Percentiles rank a stretch among this genome's conserved stretches.
phyloP scores from a whole-genome alignment of 2,888 invertebrate species.

The Bruchidius siliquastri region DNA sequence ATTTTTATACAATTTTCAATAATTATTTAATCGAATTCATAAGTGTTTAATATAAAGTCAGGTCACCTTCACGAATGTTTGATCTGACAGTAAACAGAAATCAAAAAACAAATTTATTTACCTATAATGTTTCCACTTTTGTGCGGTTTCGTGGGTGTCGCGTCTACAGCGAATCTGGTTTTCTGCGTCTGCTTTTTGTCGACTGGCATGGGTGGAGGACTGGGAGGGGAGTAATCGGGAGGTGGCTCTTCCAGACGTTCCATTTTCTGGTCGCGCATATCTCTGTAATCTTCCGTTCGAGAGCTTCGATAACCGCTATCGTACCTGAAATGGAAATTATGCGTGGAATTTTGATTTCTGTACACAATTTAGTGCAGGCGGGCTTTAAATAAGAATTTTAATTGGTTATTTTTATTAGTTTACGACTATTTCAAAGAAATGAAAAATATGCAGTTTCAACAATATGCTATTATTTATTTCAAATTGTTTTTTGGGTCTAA shows the following conservation, averaged over 20 bases:
- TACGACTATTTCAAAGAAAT: too few relatives aligned
- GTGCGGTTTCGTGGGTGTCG: constrained; percentile 38
- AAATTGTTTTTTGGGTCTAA: too few relatives aligned
- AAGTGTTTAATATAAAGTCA: background rate
- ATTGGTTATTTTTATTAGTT: too few relatives aligned
- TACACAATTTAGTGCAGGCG: too few relatives aligned
- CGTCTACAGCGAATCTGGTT: constrained; percentile 62
- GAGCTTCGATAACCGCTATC: constrained; percentile 17
- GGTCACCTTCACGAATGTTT: background rate
- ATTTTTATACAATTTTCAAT: too few relatives aligned
- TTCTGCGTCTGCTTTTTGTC: constrained; percentile 61
- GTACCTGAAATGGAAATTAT: constrained; percentile 16
- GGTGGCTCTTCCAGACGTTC: constrained; percentile 56
- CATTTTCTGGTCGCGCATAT: constrained; percentile 29
- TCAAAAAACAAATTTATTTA: constrained; percentile 18
- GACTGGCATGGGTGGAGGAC: constrained; percentile 40
- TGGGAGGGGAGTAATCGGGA: constrained; percentile 64
- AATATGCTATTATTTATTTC: too few relatives aligned
- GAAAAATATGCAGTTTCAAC: too few relatives aligned
- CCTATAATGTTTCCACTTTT: constrained; percentile 48
- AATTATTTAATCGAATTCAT: background rate
- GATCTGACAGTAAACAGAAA: background rate
- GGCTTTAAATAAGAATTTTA: too few relatives aligned
- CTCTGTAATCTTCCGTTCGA: constrained; percentile 35
- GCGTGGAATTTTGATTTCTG: too few relatives aligned